Base-by-base conservation (phyloP, 2,797 vertebrate genomes). In the Linurgus olivaceus region DNA sequence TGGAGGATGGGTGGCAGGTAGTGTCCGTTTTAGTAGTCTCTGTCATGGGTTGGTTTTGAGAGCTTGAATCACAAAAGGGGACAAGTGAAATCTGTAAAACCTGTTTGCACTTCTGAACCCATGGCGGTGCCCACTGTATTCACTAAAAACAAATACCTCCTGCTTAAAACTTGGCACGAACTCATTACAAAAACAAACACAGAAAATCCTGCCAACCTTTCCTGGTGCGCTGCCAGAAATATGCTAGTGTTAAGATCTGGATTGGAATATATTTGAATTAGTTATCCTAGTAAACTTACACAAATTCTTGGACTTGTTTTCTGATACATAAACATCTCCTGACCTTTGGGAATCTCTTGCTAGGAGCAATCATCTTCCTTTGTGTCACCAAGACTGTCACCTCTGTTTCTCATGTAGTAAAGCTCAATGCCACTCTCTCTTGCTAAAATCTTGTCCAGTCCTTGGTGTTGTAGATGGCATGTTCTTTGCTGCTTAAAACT, bases 41-140 rank as follows among this genome's bases (percentile, higher is more conserved):
- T 58, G 13, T 33, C 29, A 58, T 45, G 44, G 33, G 20, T 42
- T 76, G 24, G 6, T 77, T 91, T 91, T 37, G 23, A 54, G 45
- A 86, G 31, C 17, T 0, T 45, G 38, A 50, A 42, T 75, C 11
- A 9, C 37, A 5, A 50, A 70, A 75, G 11, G 8, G 13, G 40
- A 65, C 15, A 35, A 55, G 24, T 55, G 37, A 44, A 51, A 77
- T 75, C n/a, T 55, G 40, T 72, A 74, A 74, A 78, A 66, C 38
- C 78, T 66, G 23, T 38, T n/a, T 33, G n/a, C 23, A 66, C 17
- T 55, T 71, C 20, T 63, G 62, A 62, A 37, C 44, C 24, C 52
- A 4, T 58, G 28, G 66, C 0, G 0, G 20, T 58, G 20, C 42
- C 44, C 13, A 14, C 29, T 52, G 29, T 44, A 50, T 16, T 44